phyloP scores from a whole-genome alignment of 1,140 invertebrate genomes.

The Zaprionus capensis region DNA sequence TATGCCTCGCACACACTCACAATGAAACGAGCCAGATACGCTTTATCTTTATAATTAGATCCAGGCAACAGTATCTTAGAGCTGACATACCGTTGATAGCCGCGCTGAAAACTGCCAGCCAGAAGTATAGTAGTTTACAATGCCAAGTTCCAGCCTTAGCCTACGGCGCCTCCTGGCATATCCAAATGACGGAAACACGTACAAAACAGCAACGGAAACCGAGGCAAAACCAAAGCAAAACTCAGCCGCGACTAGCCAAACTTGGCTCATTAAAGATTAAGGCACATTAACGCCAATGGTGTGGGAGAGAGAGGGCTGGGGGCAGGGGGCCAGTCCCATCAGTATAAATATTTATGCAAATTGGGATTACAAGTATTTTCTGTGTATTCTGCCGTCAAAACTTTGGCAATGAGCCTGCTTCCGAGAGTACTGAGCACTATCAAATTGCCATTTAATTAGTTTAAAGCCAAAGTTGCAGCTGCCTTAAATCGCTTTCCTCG shows the following conservation, averaged over 20 bases:
- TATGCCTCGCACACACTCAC: slow-evolving; percentile 55
- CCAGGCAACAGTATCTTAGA: slow-evolving; percentile 42
- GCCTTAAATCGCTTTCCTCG: slow-evolving; percentile 29
- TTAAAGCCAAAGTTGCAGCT: slow-evolving; percentile 44
- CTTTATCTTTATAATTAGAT: slow-evolving; percentile 78
- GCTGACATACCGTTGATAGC: slow-evolving; percentile 26
- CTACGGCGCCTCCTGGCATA: slow-evolving; percentile 26
- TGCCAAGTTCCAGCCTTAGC: slow-evolving; percentile 38
- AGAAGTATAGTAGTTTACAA: slow-evolving; percentile 57
- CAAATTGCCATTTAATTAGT: slow-evolving; percentile 73
- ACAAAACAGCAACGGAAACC: slow-evolving; percentile 8
- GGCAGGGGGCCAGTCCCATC: slow-evolving; percentile 57
- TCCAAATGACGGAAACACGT: slow-evolving; percentile 52
- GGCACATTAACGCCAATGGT: slow-evolving; percentile 75
- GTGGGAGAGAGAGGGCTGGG: slow-evolving; percentile 17
- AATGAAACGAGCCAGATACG: not conserved
- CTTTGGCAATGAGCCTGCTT: slow-evolving; percentile 36
- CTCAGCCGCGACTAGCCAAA: slow-evolving; percentile 61
- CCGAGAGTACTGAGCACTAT: slow-evolving; percentile 14
- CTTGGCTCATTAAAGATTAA: slow-evolving; percentile 83
- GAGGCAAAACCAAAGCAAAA: slow-evolving; percentile 14
- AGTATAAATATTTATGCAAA: slow-evolving; percentile 82
- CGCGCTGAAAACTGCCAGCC: slow-evolving; percentile 20
- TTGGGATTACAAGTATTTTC: slow-evolving; percentile 79
- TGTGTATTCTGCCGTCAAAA: slow-evolving; percentile 53